Base-by-base conservation (phyloP, 2,113 vertebrate genomes). In the Peromyscus leucopus region DNA sequence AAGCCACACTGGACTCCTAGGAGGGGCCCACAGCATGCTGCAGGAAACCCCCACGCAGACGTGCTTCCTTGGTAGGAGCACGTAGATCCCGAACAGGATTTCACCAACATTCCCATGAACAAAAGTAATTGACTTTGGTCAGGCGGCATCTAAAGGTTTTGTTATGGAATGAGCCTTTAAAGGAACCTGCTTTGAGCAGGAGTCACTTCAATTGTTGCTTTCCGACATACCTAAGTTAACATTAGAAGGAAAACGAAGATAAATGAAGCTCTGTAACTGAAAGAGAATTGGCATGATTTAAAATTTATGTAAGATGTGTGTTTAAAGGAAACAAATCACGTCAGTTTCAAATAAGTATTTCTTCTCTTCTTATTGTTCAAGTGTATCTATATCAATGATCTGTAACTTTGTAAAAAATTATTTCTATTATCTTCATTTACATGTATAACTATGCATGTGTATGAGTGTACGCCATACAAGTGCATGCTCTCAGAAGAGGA, bases 1-100 rank as follows among this genome's bases (percentile, higher is more conserved):
- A 97, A 97, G 93, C 90, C 84, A 84, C 86, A 91, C 85, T 87
- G 78, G 63, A 94, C 97, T 98, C 95, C 86, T 72, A 75, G 96
- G 97, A 98, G 72, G 88, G n/a, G 96, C 92, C 95, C 97, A 96
- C 86, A 75, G 91, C 59, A 83, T 90, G 72, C 90, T 94, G 91
- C 93, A 96, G 95, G 95, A 97, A 86, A 92, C 72, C 93, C 95
- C 96, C 89, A 84, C 90, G 87, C 95, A 95, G 69, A 95, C 97
- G 96, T 87, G 92, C 86, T 97, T 95, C 57, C 97, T 97, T 96
- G 94, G 72, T 76, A 94, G 97, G 97, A 95, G 84, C 95, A 96
- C 97, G 93, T 97, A 96, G 88, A 65, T 21, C 0, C 83, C 72
- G 97, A 97, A 96, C 69, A 96, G 82, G 92, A 91, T 93, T 96